Percentiles rank a stretch among this genome's conserved stretches.
Conservation (phyloP, 2,797 vertebrate species). For the Galagoides demidoff region DNA sequence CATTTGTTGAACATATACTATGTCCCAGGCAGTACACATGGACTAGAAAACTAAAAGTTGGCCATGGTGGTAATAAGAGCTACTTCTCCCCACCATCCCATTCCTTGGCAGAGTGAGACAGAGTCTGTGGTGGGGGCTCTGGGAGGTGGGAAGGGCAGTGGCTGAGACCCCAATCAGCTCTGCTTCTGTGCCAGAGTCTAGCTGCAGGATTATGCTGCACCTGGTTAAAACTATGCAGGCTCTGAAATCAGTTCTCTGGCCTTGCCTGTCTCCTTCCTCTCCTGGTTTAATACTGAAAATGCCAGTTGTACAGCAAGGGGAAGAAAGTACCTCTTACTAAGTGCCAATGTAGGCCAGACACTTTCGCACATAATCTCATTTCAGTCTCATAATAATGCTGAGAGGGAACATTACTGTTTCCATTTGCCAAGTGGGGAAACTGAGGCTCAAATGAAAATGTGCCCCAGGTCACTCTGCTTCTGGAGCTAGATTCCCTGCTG, state of each 20-base stretch:
- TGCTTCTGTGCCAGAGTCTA: background rate
- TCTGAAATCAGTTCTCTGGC: background rate
- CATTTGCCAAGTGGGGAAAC: background rate
- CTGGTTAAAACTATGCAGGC: background rate
- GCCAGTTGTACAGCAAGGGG: background rate
- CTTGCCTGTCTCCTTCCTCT: background rate
- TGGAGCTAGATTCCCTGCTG: background rate
- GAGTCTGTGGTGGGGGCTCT: background rate
- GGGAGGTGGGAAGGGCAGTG: background rate
- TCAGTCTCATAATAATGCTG: background rate
- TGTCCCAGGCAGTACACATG: background rate
- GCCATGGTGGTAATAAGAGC: background rate
- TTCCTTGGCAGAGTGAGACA: background rate
- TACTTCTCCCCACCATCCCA: background rate
- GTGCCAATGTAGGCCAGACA: background rate
- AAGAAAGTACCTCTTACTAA: background rate
- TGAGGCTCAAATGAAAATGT: background rate
- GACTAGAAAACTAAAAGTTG: background rate
- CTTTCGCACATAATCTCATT: background rate
- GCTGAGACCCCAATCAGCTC: background rate
- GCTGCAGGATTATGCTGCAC: background rate
- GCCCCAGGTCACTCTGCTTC: background rate
- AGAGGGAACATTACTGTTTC: background rate
- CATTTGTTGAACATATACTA: slow-evolving; percentile 63
- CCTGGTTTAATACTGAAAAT: background rate